These are phyloP conservation scores for Diplogasteroides magnus DNA, from an alignment of 1,140 invertebrate species.

Conservation along the genomic window DNA sequence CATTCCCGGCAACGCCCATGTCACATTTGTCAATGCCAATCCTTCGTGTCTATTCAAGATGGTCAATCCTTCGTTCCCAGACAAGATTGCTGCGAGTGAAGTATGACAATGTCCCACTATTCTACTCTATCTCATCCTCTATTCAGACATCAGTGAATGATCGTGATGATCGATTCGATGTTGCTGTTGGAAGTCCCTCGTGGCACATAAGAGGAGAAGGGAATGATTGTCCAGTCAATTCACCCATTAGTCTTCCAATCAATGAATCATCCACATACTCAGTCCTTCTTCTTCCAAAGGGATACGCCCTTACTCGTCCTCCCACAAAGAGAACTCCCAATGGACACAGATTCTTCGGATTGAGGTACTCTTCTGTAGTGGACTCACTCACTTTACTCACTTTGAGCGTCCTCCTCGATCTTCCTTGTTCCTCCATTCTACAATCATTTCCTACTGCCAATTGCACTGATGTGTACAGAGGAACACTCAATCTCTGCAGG, in stretches of 20 bases:
- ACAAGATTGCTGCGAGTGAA: no score
- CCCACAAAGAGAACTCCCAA: background rate
- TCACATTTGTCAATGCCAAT: conserved; percentile 14
- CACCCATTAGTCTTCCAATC: conserved; percentile 1
- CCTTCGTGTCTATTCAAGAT: conserved; percentile 3
- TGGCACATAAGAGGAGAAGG: conserved; percentile 28
- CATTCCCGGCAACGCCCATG: background rate
- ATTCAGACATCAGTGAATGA: no score
- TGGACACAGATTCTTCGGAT: conserved; percentile 5
- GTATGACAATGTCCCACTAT: no score
- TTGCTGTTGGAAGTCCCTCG: no score
- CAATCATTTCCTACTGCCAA: background rate
- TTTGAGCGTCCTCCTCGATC: conserved; percentile 50
- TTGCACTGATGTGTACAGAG: background rate
- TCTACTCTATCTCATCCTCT: no score
- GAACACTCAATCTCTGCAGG: background rate
- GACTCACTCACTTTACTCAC: conserved; percentile 40
- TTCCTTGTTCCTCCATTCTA: background rate
- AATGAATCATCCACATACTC: background rate
- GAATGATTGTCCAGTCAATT: background rate
- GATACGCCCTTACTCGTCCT: background rate
- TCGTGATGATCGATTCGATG: no score
- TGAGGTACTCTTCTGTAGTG: background rate
- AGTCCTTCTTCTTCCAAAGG: background rate
- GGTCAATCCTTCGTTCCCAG: no score